Evolutionary conservation across 2,888 invertebrate species (phyloP).

Genomic region (Aspidapion aeneum): DNA sequence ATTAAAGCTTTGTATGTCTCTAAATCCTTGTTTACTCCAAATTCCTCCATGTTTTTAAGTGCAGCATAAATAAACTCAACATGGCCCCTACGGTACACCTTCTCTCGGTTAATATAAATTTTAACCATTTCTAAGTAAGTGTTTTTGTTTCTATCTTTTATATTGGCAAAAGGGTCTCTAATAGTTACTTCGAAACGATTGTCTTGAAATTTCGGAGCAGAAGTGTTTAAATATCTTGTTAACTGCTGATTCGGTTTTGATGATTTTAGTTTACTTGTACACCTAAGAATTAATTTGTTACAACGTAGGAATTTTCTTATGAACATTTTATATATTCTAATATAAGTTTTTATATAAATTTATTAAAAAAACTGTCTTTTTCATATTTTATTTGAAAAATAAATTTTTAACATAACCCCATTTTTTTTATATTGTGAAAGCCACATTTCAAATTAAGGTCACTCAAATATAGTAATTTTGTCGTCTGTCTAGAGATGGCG

Average conservation of each 20-base stretch:
- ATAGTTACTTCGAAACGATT: slow-evolving; percentile 43
- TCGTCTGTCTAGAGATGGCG: too few species aligned
- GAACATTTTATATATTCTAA: slow-evolving; percentile 11
- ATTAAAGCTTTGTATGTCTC: slow-evolving; percentile 83
- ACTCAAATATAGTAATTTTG: too few species aligned
- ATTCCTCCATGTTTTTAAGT: slow-evolving; percentile 82
- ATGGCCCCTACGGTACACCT: slow-evolving; percentile 72
- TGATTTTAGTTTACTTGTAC: slow-evolving; percentile 5
- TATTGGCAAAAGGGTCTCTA: slow-evolving; percentile 51
- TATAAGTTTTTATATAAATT: too few species aligned
- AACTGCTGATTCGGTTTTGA: slow-evolving; percentile 6
- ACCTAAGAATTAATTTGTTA: slow-evolving; percentile 11
- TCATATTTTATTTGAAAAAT: too few species aligned
- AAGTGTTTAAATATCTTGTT: slow-evolving; percentile 15
- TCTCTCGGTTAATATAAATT: slow-evolving; percentile 65
- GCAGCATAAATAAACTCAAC: slow-evolving; percentile 94
- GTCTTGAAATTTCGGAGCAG: not conserved
- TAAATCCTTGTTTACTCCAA: slow-evolving; percentile 82
- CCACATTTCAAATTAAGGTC: too few species aligned
- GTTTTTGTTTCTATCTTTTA: slow-evolving; percentile 59
- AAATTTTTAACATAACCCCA: too few species aligned
- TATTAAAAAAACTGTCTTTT: too few species aligned
- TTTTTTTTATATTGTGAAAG: too few species aligned
- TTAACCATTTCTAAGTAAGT: slow-evolving; percentile 71
- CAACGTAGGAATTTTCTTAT: slow-evolving; percentile 14